Base-by-base conservation (phyloP, 37 sponge, comb jelly and placozoan genomes). In the Spongilla lacustris region DNA sequence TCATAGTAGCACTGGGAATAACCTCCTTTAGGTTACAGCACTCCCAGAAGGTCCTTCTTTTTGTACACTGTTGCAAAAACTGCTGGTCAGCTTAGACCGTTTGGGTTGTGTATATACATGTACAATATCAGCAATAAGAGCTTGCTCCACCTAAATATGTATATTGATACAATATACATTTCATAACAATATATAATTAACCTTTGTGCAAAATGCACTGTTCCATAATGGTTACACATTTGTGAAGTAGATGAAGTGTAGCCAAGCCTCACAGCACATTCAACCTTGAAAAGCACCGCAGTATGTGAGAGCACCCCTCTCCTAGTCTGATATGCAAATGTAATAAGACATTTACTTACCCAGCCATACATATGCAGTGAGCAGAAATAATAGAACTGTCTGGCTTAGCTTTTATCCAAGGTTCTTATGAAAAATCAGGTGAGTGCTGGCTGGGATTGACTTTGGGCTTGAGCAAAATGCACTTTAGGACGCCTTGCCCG, bases 381-480 rank as follows among this genome's bases (percentile, higher is more conserved):
- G 33, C 75, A 49, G 76, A 58, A 4, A 84, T 11, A 24, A 84
- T 84, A 17, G 38, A 66, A 4, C 84, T 76, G 22, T 67, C 26
- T 3, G 48, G 14, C 48, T 75, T 74, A 2, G 27, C 75, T 50
- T 23, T 76, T 32, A 84, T 34, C 84, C 84, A 84, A 75, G 84
- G 27, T 32, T 33, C 25, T 12, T 74, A 76, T 3, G 76, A 75
- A 19, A 49, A 66, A 32, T 84, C 84, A 34, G 76, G 76, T 21
- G 68, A 23, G 49, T 34, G 31, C 33, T 84, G 76, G 28, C 86
- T 85, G 1, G 78, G 86, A 85, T 85, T 85, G 11, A 77, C 86
- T 26, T 69, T 28, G 24, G 86, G 73, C 28, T 50, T 86, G 69
- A 86, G n/a, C 22, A 86, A 50, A 79, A 27, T n/a, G 46, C 38